Conservation (phyloP, 1,140 invertebrate genomes). For the Pygmarrhopalites habei region DNA sequence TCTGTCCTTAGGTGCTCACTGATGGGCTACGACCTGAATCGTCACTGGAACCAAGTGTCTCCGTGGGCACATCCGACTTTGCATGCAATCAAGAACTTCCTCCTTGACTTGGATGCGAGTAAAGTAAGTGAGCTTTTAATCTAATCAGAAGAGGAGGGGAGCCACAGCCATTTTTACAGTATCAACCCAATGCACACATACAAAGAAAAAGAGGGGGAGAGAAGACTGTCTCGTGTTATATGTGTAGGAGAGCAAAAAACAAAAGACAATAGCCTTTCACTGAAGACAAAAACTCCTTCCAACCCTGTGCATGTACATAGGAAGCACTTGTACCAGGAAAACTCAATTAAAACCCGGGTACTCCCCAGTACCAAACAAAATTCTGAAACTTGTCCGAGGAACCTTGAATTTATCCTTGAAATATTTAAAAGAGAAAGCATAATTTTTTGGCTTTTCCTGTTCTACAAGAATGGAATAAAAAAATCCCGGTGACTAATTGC, state of each 20-base stretch:
- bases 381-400: no score
- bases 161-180: not conserved
- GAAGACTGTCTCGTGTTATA: no score
- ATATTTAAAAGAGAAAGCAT: no score
- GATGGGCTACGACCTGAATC: slow-evolving; percentile 85
- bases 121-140: slow-evolving; percentile 48
- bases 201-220: not conserved
- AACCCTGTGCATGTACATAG: not conserved
- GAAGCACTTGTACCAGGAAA: no score
- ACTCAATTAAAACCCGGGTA: no score
- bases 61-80: slow-evolving; percentile 83
- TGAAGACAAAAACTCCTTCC: not conserved
- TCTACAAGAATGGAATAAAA: no score
- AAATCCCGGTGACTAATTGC: no score
- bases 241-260: no score
- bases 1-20: slow-evolving; percentile 61
- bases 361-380: no score
- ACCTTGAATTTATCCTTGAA: no score
- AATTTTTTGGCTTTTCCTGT: no score
- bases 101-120: slow-evolving; percentile 66
- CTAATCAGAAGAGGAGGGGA: not conserved
- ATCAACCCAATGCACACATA: no score
- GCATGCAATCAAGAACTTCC: slow-evolving; percentile 65
- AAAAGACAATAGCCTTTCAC: not conserved
- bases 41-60: slow-evolving; percentile 81